Conservation (phyloP, 2,888 invertebrate species). For the Taphrorychus bicolor region DNA sequence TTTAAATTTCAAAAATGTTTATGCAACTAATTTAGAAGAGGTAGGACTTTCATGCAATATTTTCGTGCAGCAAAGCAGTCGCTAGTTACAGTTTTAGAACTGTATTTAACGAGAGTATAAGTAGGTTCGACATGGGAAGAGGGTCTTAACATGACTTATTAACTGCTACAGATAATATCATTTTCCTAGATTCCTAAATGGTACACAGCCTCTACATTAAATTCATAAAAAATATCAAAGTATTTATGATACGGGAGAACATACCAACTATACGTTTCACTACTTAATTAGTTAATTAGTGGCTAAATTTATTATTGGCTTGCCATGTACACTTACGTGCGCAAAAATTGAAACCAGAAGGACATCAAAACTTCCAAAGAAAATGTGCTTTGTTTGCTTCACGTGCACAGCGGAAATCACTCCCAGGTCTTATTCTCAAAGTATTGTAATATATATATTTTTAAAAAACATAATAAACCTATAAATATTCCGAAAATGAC, state of each 20-base stretch:
- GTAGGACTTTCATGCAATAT: neutral
- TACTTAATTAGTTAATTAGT: neutral
- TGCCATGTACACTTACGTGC: neutral
- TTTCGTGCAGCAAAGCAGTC: neutral
- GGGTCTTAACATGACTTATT: too few species aligned
- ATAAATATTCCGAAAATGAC: too few species aligned
- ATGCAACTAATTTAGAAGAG: neutral
- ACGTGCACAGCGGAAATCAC: too few species aligned
- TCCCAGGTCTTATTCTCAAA: too few species aligned
- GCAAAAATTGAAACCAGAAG: neutral
- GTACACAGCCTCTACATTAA: conserved; percentile 38
- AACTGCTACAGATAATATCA: neutral
- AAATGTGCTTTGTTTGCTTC: too few species aligned
- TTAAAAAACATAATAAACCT: too few species aligned
- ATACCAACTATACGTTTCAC: neutral
- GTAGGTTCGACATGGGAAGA: neutral
- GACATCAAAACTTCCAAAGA: neutral
- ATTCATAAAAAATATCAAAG: conserved; percentile 14
- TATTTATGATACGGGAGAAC: neutral
- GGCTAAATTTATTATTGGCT: neutral
- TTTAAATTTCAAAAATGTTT: neutral
- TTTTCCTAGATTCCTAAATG: conserved; percentile 15
- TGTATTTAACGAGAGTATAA: neutral
- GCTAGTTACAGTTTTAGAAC: neutral
- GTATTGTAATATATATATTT: too few species aligned